phyloP scores from a whole-genome alignment of 2,113 vertebrate species.

The Athene noctua region DNA sequence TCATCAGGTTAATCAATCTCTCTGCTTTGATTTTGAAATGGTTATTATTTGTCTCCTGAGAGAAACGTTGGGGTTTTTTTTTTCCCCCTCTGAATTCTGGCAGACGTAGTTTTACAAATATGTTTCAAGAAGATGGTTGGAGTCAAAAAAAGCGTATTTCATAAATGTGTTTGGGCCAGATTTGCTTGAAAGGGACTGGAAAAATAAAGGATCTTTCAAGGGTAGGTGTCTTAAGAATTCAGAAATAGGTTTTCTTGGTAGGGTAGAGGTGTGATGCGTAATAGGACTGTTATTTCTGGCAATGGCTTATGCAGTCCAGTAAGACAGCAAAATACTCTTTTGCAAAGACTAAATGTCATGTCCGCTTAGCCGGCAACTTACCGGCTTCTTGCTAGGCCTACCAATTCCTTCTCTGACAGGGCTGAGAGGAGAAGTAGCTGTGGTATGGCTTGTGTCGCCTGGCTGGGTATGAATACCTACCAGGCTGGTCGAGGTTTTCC shows the following conservation, averaged over 20 bases:
- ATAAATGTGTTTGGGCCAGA: not conserved
- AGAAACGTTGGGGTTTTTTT: not conserved
- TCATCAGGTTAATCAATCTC: not conserved
- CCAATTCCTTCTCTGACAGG: not conserved
- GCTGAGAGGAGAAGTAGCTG: not conserved
- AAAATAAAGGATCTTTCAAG: not conserved
- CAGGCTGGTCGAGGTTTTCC: not conserved
- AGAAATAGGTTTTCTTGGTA: rapidly evolving
- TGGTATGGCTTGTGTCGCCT: not conserved
- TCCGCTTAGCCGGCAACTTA: not conserved
- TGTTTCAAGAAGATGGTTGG: not conserved
- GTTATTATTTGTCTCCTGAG: not conserved
- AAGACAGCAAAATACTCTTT: not conserved
- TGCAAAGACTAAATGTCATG: not conserved
- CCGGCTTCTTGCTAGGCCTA: not conserved
- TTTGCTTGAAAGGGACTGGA: not conserved
- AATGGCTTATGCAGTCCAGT: not conserved
- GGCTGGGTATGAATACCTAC: not conserved
- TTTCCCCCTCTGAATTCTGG: not conserved
- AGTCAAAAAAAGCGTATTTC: not conserved
- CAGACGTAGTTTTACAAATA: not conserved
- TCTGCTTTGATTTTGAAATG: not conserved
- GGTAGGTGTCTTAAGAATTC: not conserved
- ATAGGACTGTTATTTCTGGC: not conserved
- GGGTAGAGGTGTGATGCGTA: not conserved